Conservation (phyloP, 2,113 vertebrate species). For the Spheniscus mendiculus region DNA sequence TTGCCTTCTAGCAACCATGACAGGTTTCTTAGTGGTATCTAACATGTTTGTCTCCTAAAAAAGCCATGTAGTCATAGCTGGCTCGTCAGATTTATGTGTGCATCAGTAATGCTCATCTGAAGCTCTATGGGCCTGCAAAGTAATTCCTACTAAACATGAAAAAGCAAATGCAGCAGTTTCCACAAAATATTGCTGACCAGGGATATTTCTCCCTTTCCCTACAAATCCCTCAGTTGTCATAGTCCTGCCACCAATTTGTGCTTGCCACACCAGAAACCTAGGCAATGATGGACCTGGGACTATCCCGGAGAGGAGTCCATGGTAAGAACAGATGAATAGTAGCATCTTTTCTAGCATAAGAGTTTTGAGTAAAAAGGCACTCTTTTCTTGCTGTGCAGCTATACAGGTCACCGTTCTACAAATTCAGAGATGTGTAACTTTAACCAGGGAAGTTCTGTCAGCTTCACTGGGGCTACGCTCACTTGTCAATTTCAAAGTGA, state of each 20-base stretch:
- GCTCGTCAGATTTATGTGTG: not conserved
- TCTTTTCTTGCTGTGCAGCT: not conserved
- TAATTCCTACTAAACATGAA: not conserved
- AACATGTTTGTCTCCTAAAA: not conserved
- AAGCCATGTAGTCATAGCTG: not conserved
- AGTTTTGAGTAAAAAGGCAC: not conserved
- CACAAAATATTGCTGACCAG: not conserved
- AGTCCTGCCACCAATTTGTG: not conserved
- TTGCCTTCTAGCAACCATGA: not conserved
- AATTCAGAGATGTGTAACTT: not conserved
- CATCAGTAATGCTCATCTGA: not conserved
- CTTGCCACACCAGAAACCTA: not conserved
- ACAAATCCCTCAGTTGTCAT: not conserved
- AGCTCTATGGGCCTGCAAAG: not conserved
- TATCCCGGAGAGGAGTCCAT: not conserved
- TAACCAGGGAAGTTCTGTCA: not conserved
- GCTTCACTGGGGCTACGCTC: not conserved
- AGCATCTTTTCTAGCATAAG: not conserved
- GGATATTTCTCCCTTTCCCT: not conserved
- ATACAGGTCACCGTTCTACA: fast-evolving
- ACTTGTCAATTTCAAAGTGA: not conserved
- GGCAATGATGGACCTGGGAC: not conserved
- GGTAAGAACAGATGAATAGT: not conserved
- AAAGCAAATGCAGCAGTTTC: not conserved
- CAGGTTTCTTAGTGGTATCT: not conserved